Evolutionary conservation across 2,113 vertebrate genomes (phyloP).

Genomic region (Astur gentilis): DNA sequence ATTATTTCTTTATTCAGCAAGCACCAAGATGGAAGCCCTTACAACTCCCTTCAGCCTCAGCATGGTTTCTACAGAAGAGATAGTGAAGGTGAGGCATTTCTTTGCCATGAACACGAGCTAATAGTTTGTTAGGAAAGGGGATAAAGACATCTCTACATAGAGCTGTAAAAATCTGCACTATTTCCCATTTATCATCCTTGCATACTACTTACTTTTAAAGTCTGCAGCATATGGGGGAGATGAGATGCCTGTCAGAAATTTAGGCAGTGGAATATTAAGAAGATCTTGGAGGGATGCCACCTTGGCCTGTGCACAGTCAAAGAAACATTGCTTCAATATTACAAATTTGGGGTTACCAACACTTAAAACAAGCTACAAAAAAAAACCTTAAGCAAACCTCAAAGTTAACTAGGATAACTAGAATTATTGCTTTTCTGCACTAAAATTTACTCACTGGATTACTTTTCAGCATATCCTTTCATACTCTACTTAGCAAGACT

Average conservation of each 20-base stretch:
- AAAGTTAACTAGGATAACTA: not conserved
- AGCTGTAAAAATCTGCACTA: not conserved
- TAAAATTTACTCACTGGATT: not conserved
- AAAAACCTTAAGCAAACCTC: not conserved
- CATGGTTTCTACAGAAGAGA: not conserved
- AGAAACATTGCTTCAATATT: not conserved
- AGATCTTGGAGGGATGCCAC: slow-evolving; percentile 73
- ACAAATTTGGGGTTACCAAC: not conserved
- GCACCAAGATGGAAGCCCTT: not conserved
- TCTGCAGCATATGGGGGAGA: slow-evolving; percentile 65
- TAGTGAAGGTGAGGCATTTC: not conserved
- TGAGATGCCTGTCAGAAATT: slow-evolving; percentile 68
- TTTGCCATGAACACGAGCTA: not conserved
- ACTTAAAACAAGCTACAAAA: not conserved
- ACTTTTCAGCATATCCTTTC: not conserved
- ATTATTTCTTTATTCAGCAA: not conserved
- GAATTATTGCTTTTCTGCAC: not conserved
- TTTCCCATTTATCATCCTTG: not conserved
- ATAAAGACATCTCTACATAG: not conserved
- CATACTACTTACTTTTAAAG: slow-evolving; percentile 69
- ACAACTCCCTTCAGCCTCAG: not conserved
- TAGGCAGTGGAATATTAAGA: slow-evolving; percentile 77
- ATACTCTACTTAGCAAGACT: not conserved
- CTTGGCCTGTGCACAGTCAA: slow-evolving; percentile 52
- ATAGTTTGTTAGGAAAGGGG: not conserved